Evolutionary conservation across 2,797 vertebrate species (phyloP).

Genomic region (Argyrosomus regius): DNA sequence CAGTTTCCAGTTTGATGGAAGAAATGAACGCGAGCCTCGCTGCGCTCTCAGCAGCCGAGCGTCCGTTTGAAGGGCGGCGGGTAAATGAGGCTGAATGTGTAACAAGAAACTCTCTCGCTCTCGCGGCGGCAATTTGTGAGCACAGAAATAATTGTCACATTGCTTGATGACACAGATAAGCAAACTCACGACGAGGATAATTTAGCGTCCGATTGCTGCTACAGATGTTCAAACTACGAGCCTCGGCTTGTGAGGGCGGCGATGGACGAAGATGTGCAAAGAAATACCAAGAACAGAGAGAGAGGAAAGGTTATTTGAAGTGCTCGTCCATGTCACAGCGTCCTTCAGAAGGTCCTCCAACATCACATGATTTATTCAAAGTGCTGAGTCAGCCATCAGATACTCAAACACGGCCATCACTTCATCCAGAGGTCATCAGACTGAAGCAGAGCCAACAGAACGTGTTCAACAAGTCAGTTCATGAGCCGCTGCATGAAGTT

Average conservation of each 20-base stretch:
- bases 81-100: not conserved
- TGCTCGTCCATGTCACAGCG: not conserved
- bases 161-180: not conserved
- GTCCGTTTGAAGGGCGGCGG: not conserved
- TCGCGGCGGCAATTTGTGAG: not conserved
- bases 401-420: constrained; percentile 2
- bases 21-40: not conserved
- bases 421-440: constrained; percentile 35
- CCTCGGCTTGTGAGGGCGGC: not conserved
- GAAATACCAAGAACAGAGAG: not conserved
- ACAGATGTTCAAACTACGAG: not conserved
- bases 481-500: not conserved
- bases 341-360: constrained; percentile 47
- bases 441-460: not conserved
- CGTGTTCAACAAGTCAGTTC: not conserved
- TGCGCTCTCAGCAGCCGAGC: not conserved
- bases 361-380: constrained; percentile 68
- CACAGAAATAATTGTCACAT: constrained; percentile 2
- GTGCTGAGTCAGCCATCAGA: constrained; percentile 57
- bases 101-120: not conserved
- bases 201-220: not conserved
- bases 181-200: not conserved
- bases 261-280: not conserved
- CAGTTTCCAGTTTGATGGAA: not conserved
- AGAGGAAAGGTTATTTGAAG: not conserved